These are phyloP conservation scores for Drosophila meridiana DNA, from an alignment of 2,888 invertebrate genomes.

Conservation along the genomic window DNA sequence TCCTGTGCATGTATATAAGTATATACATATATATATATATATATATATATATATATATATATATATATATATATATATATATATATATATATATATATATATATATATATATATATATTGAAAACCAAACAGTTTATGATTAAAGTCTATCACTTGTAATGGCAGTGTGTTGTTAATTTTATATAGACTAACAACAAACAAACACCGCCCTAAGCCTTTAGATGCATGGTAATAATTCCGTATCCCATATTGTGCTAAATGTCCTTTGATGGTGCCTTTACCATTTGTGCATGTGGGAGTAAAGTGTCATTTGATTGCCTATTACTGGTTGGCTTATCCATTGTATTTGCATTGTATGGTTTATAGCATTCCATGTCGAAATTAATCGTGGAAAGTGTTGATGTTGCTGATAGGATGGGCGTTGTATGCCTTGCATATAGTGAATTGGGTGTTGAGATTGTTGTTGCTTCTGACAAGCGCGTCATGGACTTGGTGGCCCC, in stretches of 20 bases:
- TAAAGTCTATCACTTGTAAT: conserved; percentile 62
- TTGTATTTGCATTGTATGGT: conserved; percentile 7
- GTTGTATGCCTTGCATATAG: conserved; percentile 45
- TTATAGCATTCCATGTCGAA: conserved; percentile 38
- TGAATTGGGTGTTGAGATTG: conserved; percentile 23
- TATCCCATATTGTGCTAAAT: conserved; percentile 54
- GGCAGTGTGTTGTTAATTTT: conserved; percentile 62
- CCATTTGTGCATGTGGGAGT: conserved; percentile 35
- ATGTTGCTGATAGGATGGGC: conserved; percentile 30
- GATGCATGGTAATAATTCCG: conserved; percentile 32
- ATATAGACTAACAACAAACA: conserved; percentile 48
- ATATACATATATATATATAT: neutral
- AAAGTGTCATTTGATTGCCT: conserved; percentile 20
- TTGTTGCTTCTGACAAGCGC: conserved; percentile 37
- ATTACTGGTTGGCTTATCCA: conserved; percentile 28
- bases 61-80: conserved; percentile 8
- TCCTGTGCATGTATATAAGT: conserved; percentile 13
- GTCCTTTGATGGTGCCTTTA: conserved; percentile 46
- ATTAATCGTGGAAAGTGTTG: conserved; percentile 9
- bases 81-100: neutral
- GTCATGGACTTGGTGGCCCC: conserved; percentile 43
- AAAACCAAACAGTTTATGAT: conserved; percentile 18
- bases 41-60: neutral
- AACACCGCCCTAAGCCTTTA: conserved; percentile 30
- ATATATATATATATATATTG: neutral